Conservation (phyloP, 1,140 invertebrate species). For the Drosophila sp. region DNA sequence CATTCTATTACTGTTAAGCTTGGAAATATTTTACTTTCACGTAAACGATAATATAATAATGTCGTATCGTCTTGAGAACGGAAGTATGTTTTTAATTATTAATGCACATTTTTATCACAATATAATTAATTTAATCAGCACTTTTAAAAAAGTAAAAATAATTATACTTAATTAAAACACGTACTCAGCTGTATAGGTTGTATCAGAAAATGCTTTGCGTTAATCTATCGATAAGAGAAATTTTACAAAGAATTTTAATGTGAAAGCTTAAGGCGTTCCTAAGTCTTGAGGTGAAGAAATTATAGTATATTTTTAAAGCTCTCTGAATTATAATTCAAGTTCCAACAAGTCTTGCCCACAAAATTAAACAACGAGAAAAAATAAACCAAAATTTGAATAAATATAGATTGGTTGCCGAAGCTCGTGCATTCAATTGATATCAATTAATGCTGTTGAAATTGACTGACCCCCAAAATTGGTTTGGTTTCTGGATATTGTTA, state of each 20-base stretch:
- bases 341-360: background rate
- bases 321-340: background rate
- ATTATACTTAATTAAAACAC: slow-evolving; percentile 41
- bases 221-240: slow-evolving; percentile 65
- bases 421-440: slow-evolving; percentile 43
- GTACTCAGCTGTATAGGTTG: slow-evolving; percentile 45
- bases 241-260: slow-evolving; percentile 32
- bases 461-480: slow-evolving; percentile 12
- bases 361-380: slow-evolving; percentile 1
- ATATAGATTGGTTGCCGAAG: slow-evolving; percentile 48
- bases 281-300: slow-evolving; percentile 7
- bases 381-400: slow-evolving; percentile 34
- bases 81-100: background rate
- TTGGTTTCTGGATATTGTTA: slow-evolving; percentile 2
- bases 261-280: slow-evolving; percentile 1
- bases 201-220: slow-evolving; percentile 45
- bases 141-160: slow-evolving; percentile 25
- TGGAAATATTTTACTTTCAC: too few species aligned
- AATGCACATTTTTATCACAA: slow-evolving; percentile 22
- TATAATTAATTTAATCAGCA: slow-evolving; percentile 37
- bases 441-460: slow-evolving; percentile 61
- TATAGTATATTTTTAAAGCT: slow-evolving; percentile 7
- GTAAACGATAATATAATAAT: background rate
- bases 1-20: too few species aligned
- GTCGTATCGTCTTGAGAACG: background rate